Evolutionary conservation across 2,888 invertebrate species (phyloP).

Genomic region (Andrena hattorfiana): DNA sequence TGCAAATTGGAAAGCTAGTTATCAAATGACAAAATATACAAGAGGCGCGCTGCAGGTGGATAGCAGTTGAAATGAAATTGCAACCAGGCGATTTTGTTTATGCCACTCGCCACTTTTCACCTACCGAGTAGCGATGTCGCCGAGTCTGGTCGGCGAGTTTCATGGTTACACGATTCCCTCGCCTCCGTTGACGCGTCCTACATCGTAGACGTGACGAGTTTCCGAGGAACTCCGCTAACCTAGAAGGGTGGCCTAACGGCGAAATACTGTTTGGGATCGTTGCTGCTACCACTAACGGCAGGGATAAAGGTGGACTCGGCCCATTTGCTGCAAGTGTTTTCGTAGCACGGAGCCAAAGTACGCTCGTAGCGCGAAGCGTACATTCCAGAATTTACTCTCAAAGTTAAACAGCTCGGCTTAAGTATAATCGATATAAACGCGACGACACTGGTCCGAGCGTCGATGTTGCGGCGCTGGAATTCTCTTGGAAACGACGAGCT

Average conservation of each 20-base stretch:
- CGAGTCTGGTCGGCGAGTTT: too few relatives aligned
- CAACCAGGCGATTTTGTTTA: not conserved
- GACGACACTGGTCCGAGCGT: not conserved
- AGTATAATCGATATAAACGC: constrained; percentile 35
- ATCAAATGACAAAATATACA: constrained; percentile 11
- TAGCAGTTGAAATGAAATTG: not conserved
- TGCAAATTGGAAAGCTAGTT: constrained; percentile 55
- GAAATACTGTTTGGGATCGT: constrained; percentile 29
- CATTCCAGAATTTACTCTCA: constrained; percentile 30
- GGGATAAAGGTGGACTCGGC: constrained; percentile 41
- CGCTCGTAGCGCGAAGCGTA: not conserved
- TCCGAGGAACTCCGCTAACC: constrained; percentile 5
- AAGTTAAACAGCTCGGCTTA: constrained; percentile 27
- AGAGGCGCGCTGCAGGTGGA: not conserved
- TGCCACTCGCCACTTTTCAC: not conserved
- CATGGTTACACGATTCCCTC: too few relatives aligned
- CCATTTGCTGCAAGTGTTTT: constrained; percentile 34
- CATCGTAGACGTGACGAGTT: constrained; percentile 1
- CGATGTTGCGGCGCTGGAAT: constrained; percentile 38
- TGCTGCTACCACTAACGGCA: constrained; percentile 25
- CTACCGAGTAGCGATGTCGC: not conserved
- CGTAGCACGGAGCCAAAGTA: not conserved
- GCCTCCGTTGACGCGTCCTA: not conserved
- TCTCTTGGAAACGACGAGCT: constrained; percentile 57
- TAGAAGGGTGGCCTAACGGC: constrained; percentile 22